Evolutionary conservation across 92 coral and sea anemone species (phyloP), one percentile per base, ranked within the genome.

Genomic region (Phenganax subtilis): DNA sequence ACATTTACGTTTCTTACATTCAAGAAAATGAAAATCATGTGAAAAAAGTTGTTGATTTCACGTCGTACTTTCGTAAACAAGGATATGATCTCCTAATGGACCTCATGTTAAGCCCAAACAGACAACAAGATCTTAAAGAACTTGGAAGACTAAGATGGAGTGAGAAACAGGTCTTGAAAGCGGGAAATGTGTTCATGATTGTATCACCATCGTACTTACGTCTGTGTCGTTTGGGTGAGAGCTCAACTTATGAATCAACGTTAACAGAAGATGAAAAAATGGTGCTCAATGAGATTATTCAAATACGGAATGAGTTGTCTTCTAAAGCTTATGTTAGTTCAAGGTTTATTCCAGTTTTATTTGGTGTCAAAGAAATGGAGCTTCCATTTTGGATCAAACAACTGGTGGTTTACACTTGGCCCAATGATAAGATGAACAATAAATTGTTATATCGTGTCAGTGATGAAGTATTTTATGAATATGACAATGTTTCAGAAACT

Each of bases 71-170:
- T 67, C 55, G 81, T 56, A 56, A 76, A 12, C 81, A 76, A 7
- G 81, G 81, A 27, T 76, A 76, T 31, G 59, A 76, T 52, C 66
- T 76, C 31, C 81, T 56, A 76, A 29, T 76, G 81, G 81, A 76
- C 51, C 56, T 76, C 56, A 56, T 76, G 81, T 47, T 16, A 51
- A 57, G 54, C 14, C 58, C 72, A 14, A 78, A 30, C 11, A 78
- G 63, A 54, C 71, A 78, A 37, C 11, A 20, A 31, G 55, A 78
- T 15, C 72, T 78, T 3, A 78, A 53, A 44, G 72, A 78, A 25
- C 58, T 78, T 15, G 82, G 82, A 29, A 20, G 72, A n/a, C 37
- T 78, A 30, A 0, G 82, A 61, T 78, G 65, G 44, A 59, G 82
- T 62, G 82, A 61, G 16, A 51, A 28, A 59, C 82, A 78, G 28